Conservation (phyloP, 2,797 vertebrate species). For the Epinephelus malabaricus region DNA sequence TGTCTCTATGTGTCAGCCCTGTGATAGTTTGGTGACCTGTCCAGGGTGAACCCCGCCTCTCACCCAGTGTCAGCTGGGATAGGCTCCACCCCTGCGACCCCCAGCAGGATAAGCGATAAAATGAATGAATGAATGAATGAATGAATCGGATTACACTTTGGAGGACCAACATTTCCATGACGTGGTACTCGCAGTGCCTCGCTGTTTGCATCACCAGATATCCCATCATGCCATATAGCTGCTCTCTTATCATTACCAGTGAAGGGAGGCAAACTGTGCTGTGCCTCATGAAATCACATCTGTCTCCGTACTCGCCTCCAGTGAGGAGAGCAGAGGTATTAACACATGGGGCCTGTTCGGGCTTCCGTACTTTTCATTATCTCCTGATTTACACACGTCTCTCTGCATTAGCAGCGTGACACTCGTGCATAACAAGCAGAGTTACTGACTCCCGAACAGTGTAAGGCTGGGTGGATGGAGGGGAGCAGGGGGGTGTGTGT, state of each 20-base stretch:
- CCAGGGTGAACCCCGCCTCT: no score
- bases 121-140: no score
- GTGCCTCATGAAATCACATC: conserved; percentile 50
- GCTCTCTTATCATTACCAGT: conserved; percentile 24
- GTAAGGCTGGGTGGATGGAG: conserved; percentile 2
- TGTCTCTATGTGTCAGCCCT: no score
- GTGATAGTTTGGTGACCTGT: no score
- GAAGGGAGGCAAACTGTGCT: conserved; percentile 37
- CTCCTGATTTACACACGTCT: conserved; percentile 64
- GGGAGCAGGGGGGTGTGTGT: not conserved
- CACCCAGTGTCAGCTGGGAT: no score
- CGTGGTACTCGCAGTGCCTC: not conserved
- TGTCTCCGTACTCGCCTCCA: conserved; percentile 17
- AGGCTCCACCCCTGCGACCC: no score
- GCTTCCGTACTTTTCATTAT: conserved; percentile 59
- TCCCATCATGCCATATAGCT: conserved; percentile 14
- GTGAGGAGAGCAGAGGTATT: conserved; percentile 26
- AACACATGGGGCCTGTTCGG: conserved; percentile 17
- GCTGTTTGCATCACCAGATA: conserved; percentile 13
- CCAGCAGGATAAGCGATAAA: no score
- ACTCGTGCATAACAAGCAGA: conserved; percentile 34
- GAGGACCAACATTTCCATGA: conserved; percentile 2
- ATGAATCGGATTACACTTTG: no score
- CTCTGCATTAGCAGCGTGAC: conserved; percentile 45
- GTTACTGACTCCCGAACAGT: conserved; percentile 47